Conservation (phyloP, 2,888 invertebrate genomes). For the Eilema caniola region DNA sequence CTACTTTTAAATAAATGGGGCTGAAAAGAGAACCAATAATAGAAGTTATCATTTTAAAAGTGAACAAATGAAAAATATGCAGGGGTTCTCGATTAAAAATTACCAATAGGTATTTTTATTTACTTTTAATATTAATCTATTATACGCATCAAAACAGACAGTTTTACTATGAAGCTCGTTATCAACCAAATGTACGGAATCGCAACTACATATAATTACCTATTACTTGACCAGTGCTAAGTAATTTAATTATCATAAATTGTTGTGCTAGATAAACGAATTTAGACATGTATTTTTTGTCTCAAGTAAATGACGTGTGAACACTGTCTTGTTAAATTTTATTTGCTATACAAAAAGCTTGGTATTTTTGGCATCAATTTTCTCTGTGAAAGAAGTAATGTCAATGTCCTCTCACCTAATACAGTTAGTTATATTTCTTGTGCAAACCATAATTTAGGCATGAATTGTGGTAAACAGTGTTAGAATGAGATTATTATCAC, state of each 20-base stretch:
- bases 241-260: conserved; percentile 73
- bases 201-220: conserved; percentile 44
- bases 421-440: conserved; percentile 35
- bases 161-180: not conserved
- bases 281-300: conserved; percentile 71
- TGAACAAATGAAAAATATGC: not conserved
- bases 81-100: not conserved
- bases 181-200: conserved; percentile 48
- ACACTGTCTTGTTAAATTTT: conserved; percentile 68
- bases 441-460: conserved; percentile 30
- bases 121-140: not conserved
- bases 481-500: conserved; percentile 20
- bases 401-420: conserved; percentile 44
- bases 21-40: conserved; percentile 4
- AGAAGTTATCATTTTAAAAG: not conserved
- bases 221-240: conserved; percentile 56
- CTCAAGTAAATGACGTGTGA: conserved; percentile 75
- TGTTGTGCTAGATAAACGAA: conserved; percentile 71
- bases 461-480: conserved; percentile 26
- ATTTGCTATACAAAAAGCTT: conserved; percentile 64
- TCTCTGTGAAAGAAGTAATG: conserved; percentile 50
- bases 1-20: conserved; percentile 12
- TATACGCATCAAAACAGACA: not conserved
- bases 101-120: not conserved
- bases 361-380: conserved; percentile 43